Evolutionary conservation across 2,113 vertebrate genomes (phyloP), one percentile per base, ranked within the genome.

Genomic region (Lepus americanus): DNA sequence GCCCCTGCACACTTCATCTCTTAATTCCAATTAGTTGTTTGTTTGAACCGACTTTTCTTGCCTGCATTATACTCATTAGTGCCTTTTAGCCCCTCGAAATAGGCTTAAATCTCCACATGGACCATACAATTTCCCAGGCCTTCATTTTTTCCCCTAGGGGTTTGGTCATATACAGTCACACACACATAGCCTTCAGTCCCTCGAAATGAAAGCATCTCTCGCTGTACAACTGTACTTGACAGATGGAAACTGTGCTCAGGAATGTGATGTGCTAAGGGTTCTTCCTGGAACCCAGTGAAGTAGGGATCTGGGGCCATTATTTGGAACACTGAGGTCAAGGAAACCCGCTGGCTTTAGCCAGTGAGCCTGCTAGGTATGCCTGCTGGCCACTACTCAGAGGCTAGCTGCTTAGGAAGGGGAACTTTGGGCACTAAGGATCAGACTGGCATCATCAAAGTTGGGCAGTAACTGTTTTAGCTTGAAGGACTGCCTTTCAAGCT

Each of bases 21-120:
- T 96, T 96, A 97, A 97, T 96, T 96, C 95, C 94, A 97, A 97
- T 97, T 96, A 97, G 92, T 95, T 96, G 92, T 97, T 96, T 96
- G 90, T 96, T 97, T 95, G 95, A 97, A 97, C 63, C 90, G 92
- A 85, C 0, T 6, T 94, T 82, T 92, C 96, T 95, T 96, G 81
- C 73, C 69, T 95, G 85, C 78, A 90, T 95, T 97, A 96, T 94
- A 93, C 78, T 95, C 72, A 96, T 97, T 96, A 90, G 81, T 89
- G 88, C 90, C 90, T 95, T 97, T 97, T 95, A 96, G 78, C 77
- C 81, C 67, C 63, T 92, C 79, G 77, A 97, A 97, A 95, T 95
- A 86, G 78, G 67, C n/a, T 92, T 85, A 94, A 90, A 90, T 96
- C 77, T 95, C 87, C 87, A 92, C 64, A 88, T 96, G 88, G 92